phyloP scores from a whole-genome alignment of 2,888 invertebrate species.

The Eupithecia exiguata region DNA sequence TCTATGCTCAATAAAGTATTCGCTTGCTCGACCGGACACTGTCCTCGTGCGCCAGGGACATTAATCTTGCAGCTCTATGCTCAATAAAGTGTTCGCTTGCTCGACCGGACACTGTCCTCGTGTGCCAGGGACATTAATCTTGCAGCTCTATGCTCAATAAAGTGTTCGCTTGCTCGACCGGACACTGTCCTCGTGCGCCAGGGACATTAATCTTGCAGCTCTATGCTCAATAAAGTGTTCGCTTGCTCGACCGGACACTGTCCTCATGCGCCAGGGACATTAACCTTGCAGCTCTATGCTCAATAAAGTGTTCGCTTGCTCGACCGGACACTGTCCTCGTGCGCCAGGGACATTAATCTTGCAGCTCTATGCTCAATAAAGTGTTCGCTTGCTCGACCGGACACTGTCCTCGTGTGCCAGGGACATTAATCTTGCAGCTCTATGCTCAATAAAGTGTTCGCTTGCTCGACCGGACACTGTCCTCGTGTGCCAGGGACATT shows the following conservation, averaged over 20 bases:
- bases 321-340: not conserved
- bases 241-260: not conserved
- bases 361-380: not conserved
- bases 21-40: not conserved
- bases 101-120: not conserved
- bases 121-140: not conserved
- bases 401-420: not conserved
- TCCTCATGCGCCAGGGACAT: not conserved
- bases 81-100: not conserved
- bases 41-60: not conserved
- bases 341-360: not conserved
- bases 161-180: not conserved
- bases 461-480: not conserved
- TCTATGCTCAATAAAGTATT: not conserved
- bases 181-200: not conserved
- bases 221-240: not conserved
- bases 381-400: not conserved
- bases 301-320: not conserved
- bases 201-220: not conserved
- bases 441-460: not conserved
- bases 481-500: not conserved
- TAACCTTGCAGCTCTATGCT: not conserved
- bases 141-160: not conserved
- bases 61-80: not conserved
- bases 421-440: not conserved